A percentile compares a stretch with the other conserved stretches of the same genome.
Evolutionary conservation across 2,797 vertebrate species (phyloP).

Genomic region (Erpetoichthys calabaricus): DNA sequence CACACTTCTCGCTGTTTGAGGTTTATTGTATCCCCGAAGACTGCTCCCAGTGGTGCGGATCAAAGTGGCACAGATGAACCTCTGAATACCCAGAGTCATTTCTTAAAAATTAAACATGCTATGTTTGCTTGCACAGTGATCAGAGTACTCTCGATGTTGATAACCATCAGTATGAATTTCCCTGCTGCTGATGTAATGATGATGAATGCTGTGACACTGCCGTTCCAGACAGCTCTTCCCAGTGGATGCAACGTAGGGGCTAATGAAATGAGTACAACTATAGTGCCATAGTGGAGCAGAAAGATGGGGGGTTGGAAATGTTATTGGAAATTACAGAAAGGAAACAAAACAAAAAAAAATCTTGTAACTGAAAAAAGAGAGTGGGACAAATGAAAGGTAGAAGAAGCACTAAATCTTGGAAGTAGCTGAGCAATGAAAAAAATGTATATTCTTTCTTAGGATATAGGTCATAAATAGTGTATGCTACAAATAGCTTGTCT

Average conservation of each 20-base stretch:
- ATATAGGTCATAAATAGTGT: no score
- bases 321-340: neutral
- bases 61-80: conserved; percentile 24
- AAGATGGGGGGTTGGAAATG: conserved; percentile 21
- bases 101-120: conserved; percentile 36
- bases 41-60: conserved; percentile 27
- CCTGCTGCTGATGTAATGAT: conserved; percentile 84
- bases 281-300: conserved; percentile 25
- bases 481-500: no score
- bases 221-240: conserved; percentile 53
- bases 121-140: conserved; percentile 50
- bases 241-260: conserved; percentile 37
- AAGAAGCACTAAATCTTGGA: conserved; percentile 5
- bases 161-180: conserved; percentile 72
- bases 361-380: conserved; percentile 25
- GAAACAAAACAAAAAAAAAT: conserved; percentile 10
- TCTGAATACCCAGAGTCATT: conserved; percentile 28
- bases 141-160: conserved; percentile 47
- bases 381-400: neutral
- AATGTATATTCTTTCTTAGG: no score
- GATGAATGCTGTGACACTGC: conserved; percentile 68
- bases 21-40: conserved; percentile 36
- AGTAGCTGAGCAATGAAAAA: no score
- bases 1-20: conserved; percentile 35
- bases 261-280: conserved; percentile 71